Base-by-base conservation (phyloP, 2,888 invertebrate genomes). In the Tetranychus truncatus region DNA sequence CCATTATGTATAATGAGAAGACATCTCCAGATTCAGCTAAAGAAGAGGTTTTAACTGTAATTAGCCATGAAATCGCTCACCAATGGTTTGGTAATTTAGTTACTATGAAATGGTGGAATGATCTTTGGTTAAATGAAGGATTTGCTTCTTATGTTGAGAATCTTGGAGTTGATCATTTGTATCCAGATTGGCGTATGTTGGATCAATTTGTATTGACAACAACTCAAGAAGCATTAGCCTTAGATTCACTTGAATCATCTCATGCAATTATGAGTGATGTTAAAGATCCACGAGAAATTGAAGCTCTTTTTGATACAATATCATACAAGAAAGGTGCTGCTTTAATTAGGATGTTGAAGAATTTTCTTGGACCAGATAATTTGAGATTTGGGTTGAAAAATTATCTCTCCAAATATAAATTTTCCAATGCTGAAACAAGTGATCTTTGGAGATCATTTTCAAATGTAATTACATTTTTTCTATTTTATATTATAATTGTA, bases 101-200 rank as follows among this genome's bases (percentile, higher is more conserved):
- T 9, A 79, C 79, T 4, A 79, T 78, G 78, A 75, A 78, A 44
- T 79, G 78, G 78, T 83, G 83, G 83, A 81, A 90, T 0, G 91
- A 92, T 81, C 86, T 92, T n/a, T 92, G 92, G 92, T 84, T 92
- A 6, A 92, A 92, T 80, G 92, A 92, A 82, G 92, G 92, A 0
- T 90, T 90, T 80, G 90, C 90, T 7, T 88, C 89, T 74, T 91
- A 89, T 80, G 87, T 90, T 79, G 89, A 90, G 80, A 88, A 88
- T 81, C 85, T 89, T 1, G 88, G 88, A 65, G 87, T 88, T 6
- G 86, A 89, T 80, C 86, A 87, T 74, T 85, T 87, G n/a, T 86
- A 87, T 79, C 83, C 82, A 0, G 81, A 87, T 1, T 90, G 91
- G 89, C 85, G 84, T 80, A 88, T 88, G 88, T 87, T 88, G 86